These are phyloP conservation scores for Lasioglossum vierecki DNA, from an alignment of 2,888 invertebrate species.

Conservation along the genomic window DNA sequence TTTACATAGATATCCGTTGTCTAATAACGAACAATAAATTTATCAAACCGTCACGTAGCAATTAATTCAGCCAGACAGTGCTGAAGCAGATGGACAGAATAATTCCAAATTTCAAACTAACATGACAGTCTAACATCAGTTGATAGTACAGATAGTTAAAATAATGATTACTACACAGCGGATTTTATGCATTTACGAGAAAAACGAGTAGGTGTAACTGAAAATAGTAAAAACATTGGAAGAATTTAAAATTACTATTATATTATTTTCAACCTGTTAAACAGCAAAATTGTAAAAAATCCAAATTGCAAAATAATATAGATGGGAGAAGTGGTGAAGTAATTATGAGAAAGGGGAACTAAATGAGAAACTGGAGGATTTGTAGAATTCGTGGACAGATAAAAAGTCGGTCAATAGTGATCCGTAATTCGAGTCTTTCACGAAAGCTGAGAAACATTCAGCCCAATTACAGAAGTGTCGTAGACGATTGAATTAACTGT, in stretches of 20 bases:
- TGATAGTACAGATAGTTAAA: background rate
- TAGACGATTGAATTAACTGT: conserved; percentile 15
- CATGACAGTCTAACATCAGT: background rate
- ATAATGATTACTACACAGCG: background rate
- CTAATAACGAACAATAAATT: too few species aligned
- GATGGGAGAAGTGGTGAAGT: background rate
- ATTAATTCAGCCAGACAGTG: background rate
- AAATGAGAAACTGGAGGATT: conserved; percentile 6
- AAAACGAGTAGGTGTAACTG: too few species aligned
- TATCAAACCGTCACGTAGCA: too few species aligned
- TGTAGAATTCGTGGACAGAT: conserved; percentile 12
- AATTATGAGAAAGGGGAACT: background rate
- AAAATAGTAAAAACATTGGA: too few species aligned
- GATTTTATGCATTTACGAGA: too few species aligned
- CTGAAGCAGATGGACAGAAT: background rate
- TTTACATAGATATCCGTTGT: too few species aligned
- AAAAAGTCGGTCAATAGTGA: conserved; percentile 18
- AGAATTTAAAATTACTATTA: too few species aligned
- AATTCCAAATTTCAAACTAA: background rate
- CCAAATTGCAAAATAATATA: too few species aligned
- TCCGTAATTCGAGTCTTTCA: background rate
- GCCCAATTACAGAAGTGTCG: background rate
- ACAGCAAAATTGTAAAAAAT: background rate
- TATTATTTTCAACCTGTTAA: too few species aligned
- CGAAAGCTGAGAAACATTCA: background rate